Conservation (phyloP, 1,140 invertebrate species). For the Pseudomyrmex concolor region DNA sequence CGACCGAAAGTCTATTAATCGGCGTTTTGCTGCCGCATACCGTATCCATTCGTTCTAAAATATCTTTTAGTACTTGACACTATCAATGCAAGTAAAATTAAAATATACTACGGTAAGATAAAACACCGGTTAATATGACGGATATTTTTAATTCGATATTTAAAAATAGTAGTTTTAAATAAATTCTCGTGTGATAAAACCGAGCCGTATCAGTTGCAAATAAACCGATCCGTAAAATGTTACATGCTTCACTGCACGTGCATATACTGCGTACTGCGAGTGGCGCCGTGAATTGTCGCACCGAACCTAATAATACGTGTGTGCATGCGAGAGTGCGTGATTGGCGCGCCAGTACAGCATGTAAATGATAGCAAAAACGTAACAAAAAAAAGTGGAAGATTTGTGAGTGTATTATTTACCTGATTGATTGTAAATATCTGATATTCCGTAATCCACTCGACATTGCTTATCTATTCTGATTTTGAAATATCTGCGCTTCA, state of each 20-base stretch:
- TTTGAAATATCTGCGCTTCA: not conserved
- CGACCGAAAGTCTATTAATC: too few relatives aligned
- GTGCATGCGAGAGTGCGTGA: constrained; percentile 2
- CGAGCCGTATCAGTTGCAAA: too few relatives aligned
- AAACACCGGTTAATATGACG: too few relatives aligned
- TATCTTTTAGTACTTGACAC: too few relatives aligned
- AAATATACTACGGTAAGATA: too few relatives aligned
- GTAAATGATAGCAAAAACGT: constrained; percentile 26
- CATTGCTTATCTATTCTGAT: not conserved
- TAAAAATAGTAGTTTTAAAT: too few relatives aligned
- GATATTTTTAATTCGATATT: too few relatives aligned
- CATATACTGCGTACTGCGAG: constrained; percentile 10
- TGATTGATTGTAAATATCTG: not conserved
- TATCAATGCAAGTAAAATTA: too few relatives aligned
- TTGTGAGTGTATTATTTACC: not conserved
- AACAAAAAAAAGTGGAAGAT: not conserved
- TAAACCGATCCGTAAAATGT: not conserved
- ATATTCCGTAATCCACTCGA: constrained; percentile 4
- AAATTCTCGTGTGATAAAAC: too few relatives aligned
- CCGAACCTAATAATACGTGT: constrained; percentile 13
- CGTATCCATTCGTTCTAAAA: too few relatives aligned
- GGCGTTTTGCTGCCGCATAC: too few relatives aligned
- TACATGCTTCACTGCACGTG: constrained; percentile 8
- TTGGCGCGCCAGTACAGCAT: constrained; percentile 14
- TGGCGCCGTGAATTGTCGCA: constrained; percentile 30